Percentiles rank a stretch among this genome's conserved stretches.
Conservation (phyloP, 2,888 invertebrate genomes). For the Stegophylla sp. region DNA sequence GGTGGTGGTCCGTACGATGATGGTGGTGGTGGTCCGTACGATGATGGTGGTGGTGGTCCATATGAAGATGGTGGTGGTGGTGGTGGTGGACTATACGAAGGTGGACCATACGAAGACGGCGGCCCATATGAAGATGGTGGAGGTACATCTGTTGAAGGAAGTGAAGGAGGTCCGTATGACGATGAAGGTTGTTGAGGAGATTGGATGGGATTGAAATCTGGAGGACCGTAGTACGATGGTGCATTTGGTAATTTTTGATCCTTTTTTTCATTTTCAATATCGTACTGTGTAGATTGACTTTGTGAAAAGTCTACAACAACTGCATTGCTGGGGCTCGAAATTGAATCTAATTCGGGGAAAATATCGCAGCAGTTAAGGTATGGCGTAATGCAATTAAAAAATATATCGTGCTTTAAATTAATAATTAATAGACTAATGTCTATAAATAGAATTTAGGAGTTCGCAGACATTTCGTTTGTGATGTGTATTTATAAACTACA, state of each 20-base stretch:
- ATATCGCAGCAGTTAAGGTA: too few species aligned
- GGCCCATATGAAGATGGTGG: neutral
- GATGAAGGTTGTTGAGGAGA: neutral
- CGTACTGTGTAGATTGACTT: conserved; percentile 29
- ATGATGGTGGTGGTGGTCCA: neutral
- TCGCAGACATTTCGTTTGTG: too few species aligned
- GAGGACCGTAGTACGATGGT: neutral
- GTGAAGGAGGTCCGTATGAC: neutral
- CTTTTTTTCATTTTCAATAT: neutral
- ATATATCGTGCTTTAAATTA: too few species aligned
- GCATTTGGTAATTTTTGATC: neutral
- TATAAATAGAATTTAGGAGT: too few species aligned
- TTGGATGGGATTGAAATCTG: conserved; percentile 3
- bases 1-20: neutral
- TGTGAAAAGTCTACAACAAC: conserved; percentile 29
- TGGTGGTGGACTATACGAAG: neutral
- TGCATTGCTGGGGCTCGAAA: conserved; percentile 16
- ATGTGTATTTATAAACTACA: too few species aligned
- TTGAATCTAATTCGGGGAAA: conserved; percentile 1
- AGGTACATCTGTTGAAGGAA: neutral
- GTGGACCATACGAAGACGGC: too few species aligned
- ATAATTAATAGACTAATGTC: too few species aligned
- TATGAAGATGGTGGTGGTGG: neutral
- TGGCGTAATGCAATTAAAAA: too few species aligned
- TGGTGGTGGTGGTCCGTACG: neutral